phyloP scores from a whole-genome alignment of 2,113 vertebrate genomes.

The Ochotona curzoniae region DNA sequence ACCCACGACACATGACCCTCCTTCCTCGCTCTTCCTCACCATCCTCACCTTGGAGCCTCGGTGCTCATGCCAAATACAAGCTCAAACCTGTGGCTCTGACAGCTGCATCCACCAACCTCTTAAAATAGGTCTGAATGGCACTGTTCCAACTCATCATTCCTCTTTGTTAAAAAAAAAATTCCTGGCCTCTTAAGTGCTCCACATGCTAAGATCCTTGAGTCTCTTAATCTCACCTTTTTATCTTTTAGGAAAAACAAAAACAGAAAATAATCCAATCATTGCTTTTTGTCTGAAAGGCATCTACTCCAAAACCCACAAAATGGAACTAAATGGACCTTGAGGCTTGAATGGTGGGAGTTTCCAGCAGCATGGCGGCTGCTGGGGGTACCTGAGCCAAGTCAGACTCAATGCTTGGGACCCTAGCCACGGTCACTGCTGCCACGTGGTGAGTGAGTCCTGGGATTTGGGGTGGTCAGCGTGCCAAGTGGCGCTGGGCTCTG shows the following conservation, averaged over 20 bases:
- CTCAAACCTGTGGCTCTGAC: not conserved
- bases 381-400: too few relatives aligned
- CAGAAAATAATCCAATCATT: not conserved
- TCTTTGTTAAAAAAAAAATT: not conserved
- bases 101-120: not conserved
- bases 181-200: not conserved
- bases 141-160: not conserved
- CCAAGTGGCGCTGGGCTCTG: too few relatives aligned
- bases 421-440: too few relatives aligned
- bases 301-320: too few relatives aligned
- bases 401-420: too few relatives aligned
- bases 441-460: too few relatives aligned
- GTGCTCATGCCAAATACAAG: fast-evolving
- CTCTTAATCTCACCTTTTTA: not conserved
- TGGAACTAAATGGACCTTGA: too few relatives aligned
- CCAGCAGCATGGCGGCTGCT: too few relatives aligned
- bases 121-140: not conserved
- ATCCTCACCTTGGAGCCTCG: not conserved
- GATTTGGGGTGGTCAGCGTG: too few relatives aligned
- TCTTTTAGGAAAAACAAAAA: not conserved
- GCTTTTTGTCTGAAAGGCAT: too few relatives aligned
- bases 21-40: not conserved
- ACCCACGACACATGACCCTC: not conserved
- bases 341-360: too few relatives aligned
- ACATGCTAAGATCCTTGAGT: not conserved